These are phyloP conservation scores for Eupithecia tripunctaria DNA, from an alignment of 2,888 invertebrate species.

Conservation along the genomic window DNA sequence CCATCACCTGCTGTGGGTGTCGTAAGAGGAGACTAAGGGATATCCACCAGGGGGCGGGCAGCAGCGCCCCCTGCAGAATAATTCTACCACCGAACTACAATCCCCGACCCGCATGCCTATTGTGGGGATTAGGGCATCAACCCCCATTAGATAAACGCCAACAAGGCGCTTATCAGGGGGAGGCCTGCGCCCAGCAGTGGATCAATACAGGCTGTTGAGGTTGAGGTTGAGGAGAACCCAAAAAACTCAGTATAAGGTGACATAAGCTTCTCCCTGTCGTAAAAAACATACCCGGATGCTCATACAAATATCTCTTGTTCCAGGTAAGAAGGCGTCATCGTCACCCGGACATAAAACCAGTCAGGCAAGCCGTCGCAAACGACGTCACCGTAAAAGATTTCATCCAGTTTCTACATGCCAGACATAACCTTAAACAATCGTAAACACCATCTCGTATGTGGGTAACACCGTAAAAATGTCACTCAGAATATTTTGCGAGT, in stretches of 20 bases:
- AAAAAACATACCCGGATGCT: not conserved
- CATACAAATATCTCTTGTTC: conserved; percentile 7
- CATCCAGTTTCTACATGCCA: conserved; percentile 18
- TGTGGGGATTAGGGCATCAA: no score
- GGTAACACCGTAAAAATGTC: conserved; percentile 44
- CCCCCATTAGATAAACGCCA: no score
- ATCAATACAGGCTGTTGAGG: no score
- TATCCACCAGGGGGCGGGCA: no score
- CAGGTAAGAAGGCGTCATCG: conserved; percentile 7
- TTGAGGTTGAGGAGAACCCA: not conserved
- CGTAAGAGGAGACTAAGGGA: no score
- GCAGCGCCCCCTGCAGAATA: no score
- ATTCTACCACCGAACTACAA: no score
- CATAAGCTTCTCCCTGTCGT: not conserved
- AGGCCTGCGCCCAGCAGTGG: no score
- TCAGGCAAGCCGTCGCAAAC: not conserved
- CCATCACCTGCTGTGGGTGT: no score
- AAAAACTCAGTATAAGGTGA: not conserved
- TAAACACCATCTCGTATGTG: conserved; percentile 31
- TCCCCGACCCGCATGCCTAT: no score
- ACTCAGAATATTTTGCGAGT: conserved; percentile 44
- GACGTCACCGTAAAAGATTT: conserved; percentile 10
- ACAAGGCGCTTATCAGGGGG: no score
- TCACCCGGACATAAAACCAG: conserved; percentile 1
- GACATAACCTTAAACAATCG: conserved; percentile 30